phyloP scores from a whole-genome alignment of 2,797 vertebrate species.

The Sorex maritimensis region DNA sequence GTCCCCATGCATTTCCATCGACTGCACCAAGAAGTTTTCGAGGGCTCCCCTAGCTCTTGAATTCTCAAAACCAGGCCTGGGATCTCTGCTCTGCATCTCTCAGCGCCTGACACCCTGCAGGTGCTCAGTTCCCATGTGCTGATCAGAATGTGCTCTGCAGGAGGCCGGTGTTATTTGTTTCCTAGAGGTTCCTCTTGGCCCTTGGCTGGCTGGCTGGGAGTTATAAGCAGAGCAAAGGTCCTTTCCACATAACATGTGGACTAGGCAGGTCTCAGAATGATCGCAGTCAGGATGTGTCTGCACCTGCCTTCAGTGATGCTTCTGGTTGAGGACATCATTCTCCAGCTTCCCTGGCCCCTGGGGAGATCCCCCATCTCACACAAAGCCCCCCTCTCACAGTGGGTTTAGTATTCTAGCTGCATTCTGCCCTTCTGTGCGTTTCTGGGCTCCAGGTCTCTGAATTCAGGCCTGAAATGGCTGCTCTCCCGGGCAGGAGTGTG shows the following conservation, averaged over 20 bases:
- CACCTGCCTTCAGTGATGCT: not conserved
- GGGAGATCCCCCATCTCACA: not conserved
- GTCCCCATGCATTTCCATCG: not conserved
- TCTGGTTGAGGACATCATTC: conserved; percentile 34
- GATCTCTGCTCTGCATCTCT: not conserved
- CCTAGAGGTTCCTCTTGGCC: not conserved
- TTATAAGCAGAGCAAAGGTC: not conserved
- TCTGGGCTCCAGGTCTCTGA: not conserved
- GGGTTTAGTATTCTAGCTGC: not conserved
- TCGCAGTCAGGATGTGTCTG: not conserved
- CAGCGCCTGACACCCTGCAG: not conserved
- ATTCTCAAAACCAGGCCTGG: conserved; percentile 21
- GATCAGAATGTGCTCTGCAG: not conserved
- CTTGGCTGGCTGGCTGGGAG: not conserved
- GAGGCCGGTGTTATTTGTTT: not conserved
- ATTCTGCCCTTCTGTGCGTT: not conserved
- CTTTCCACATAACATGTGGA: not conserved
- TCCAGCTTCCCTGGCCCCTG: not conserved
- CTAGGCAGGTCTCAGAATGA: not conserved
- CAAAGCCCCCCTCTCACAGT: not conserved
- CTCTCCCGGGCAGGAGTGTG: not conserved
- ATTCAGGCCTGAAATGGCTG: conserved; percentile 26
- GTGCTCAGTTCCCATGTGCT: not conserved
- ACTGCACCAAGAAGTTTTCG: not conserved
- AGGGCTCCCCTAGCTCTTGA: not conserved